Evolutionary conservation across 2,797 vertebrate species (phyloP), one percentile per base, ranked within the genome.

Genomic region (Hemitrygon akajei): DNA sequence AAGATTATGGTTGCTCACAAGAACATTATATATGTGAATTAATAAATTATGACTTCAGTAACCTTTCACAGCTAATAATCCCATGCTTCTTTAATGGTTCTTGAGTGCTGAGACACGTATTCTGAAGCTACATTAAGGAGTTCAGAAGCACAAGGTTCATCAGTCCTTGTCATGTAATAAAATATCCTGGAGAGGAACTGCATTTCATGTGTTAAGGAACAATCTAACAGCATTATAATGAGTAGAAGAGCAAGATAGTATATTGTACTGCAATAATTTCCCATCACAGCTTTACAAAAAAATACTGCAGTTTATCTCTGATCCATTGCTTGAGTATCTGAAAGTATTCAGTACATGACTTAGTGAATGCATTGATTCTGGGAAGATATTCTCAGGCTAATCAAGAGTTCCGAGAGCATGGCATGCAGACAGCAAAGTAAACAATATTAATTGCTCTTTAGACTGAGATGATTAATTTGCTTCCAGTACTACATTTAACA

Each of bases 141-240:
- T 75, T 58, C 71, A 93, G 71, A 30, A 56, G 71, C 91, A 27
- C 91, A 93, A 92, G 40, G 12, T 56, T 92, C 37, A 30, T 56
- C 66, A 71, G 56, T 92, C 91, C 47, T 93, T 56, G 69, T n/a
- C 91, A 93, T 25, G 27, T 16, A 92, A 92, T 92, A 27, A 93
- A 76, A 75, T 93, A 25, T 30, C 25, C 25, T 93, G 40, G 1
- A 30, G 69, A 56, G 27, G 37, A 93, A 76, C 27, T 76, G 91
- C 71, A 93, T 56, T 11, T 56, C 37, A 93, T 75, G 27, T 30
- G 34, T 47, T 91, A 27, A 73, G 34, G 25, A 75, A 75, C 69
- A 93, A 75, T 56, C 69, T 93, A 56, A 93, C 71, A 27, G 22
- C 37, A 75, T 56, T 47, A 91, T 40, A 91, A 91, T 71, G 87